Percentiles rank a stretch among this genome's conserved stretches.
phyloP scores from a whole-genome alignment of 2,888 invertebrate genomes.

The Euspilapteryx auroguttella region DNA sequence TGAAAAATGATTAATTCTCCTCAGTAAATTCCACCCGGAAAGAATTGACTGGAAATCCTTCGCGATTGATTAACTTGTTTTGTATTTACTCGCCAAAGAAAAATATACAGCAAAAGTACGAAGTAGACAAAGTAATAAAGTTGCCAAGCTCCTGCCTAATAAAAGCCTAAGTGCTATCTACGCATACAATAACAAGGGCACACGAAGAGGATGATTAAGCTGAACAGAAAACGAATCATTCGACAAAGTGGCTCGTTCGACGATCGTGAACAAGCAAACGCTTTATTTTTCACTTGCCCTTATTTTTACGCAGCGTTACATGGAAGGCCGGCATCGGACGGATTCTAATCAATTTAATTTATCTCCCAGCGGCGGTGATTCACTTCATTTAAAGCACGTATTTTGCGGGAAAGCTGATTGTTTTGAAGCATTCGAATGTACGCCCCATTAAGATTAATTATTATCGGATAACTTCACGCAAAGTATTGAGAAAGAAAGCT shows the following conservation, averaged over 20 bases:
- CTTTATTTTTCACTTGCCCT: slow-evolving; percentile 49
- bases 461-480: slow-evolving; percentile 50
- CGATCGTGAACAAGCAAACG: slow-evolving; percentile 23
- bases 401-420: slow-evolving; percentile 60
- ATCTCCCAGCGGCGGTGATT: slow-evolving; percentile 50
- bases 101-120: too few relatives aligned
- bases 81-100: too few relatives aligned
- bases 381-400: slow-evolving; percentile 63
- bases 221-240: slow-evolving; percentile 12
- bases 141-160: too few relatives aligned
- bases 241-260: slow-evolving; percentile 19
- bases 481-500: slow-evolving; percentile 1
- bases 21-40: too few relatives aligned
- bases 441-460: slow-evolving; percentile 62
- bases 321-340: slow-evolving; percentile 46
- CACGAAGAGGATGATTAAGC: slow-evolving; percentile 3
- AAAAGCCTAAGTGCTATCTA: too few relatives aligned
- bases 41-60: too few relatives aligned
- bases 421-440: slow-evolving; percentile 61
- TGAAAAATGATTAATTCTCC: too few relatives aligned
- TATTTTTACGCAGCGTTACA: slow-evolving; percentile 50
- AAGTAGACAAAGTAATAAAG: too few relatives aligned
- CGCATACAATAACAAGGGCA: too few relatives aligned
- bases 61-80: too few relatives aligned
- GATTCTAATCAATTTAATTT: slow-evolving; percentile 63